Base-by-base conservation (phyloP, 2,113 vertebrate genomes). In the Motacilla tschutschensis region DNA sequence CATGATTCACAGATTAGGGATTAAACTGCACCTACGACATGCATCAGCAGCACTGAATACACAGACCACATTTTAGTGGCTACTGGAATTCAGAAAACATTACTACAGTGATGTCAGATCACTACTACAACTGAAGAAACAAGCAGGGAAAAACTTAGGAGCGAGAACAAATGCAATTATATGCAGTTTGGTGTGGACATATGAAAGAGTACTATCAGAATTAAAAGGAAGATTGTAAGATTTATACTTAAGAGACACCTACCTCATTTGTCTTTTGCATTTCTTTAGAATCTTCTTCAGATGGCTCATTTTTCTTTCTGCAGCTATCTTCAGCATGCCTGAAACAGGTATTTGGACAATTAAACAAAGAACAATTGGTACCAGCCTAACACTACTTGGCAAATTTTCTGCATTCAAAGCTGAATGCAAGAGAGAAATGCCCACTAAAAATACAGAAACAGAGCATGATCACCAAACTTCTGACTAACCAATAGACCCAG, bases 281-380 rank as follows among this genome's bases (percentile, higher is more conserved):
- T 93, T 97, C 97, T 85, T 94, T 97, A 83, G 87, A 85, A 38
- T 98, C 97, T 73, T 97, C 98, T 92, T 98, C 98, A 81, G 90
- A 14, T 10, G 90, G 96, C 29, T 98, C 98, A 41, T 87, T 97
- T 88, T 98, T 99, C 96, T 96, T 99, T 96, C 96, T 98, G 79
- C 89, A 94, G 74, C 66, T 88, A 43, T 97, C 96, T 65, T 98
- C 97, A 91, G 59, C 62, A 90, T 48, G 93, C 89, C 97, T 98
- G 83, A 81, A 92, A 80, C 20, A 70, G 10, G 26, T 55, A 89
- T 50, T 91, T 54, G 25, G 57, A 66, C 36, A 87, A 58, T 67
- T 83, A 33, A 85, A 57, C 53, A 72, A 38, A 26, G 20, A 43
- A 38, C 33, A 57, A 29, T 24, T 0, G 0, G 16, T 78, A 75